phyloP scores from a whole-genome alignment of 2,888 invertebrate genomes.

The Drosophila mimica region DNA sequence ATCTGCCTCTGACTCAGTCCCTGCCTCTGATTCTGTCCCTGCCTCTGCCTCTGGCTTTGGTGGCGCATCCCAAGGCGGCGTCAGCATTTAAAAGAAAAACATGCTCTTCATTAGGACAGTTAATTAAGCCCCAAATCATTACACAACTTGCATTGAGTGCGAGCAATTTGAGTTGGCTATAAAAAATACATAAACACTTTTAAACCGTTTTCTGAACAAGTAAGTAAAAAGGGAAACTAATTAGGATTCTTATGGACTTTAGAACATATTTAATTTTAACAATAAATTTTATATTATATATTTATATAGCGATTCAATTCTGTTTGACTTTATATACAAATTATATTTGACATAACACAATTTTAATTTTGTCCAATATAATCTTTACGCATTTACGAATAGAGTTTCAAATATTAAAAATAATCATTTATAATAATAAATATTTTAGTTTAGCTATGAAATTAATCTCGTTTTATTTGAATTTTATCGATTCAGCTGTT shows the following conservation, averaged over 20 bases:
- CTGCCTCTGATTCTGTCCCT: background rate
- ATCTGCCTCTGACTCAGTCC: background rate
- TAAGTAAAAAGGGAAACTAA: constrained; percentile 13
- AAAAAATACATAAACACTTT: constrained; percentile 5
- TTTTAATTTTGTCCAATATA: background rate
- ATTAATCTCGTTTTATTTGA: background rate
- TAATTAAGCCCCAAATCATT: constrained; percentile 75
- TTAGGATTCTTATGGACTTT: constrained; percentile 2
- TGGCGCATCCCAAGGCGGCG: constrained; percentile 35
- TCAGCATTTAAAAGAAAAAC: constrained; percentile 57
- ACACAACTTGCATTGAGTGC: constrained; percentile 59
- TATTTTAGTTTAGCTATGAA: background rate
- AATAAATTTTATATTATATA: background rate
- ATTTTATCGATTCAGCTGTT: background rate
- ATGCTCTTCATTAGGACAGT: constrained; percentile 69
- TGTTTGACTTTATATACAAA: background rate
- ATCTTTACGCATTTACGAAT: background rate
- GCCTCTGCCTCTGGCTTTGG: background rate
- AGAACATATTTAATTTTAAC: background rate
- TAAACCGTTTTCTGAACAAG: background rate
- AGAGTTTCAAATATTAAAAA: background rate
- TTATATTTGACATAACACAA: background rate
- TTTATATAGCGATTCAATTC: background rate
- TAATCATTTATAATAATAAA: no score
- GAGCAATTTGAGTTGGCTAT: constrained; percentile 31